phyloP scores from a whole-genome alignment of 2,888 invertebrate species.

The Tinea semifulvella region DNA sequence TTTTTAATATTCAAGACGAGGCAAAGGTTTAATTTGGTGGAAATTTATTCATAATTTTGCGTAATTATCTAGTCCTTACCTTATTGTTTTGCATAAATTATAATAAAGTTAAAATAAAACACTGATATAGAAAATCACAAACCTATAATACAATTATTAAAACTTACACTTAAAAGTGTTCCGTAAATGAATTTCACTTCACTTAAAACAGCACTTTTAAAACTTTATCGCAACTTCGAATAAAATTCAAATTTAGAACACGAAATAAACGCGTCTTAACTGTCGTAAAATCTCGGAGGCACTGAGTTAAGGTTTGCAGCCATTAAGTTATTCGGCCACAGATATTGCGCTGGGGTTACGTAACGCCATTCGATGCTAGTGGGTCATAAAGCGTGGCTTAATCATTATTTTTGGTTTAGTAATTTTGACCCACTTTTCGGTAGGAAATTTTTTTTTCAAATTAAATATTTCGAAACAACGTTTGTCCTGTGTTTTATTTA shows the following conservation, averaged over 20 bases:
- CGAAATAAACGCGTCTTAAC: neutral
- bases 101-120: too few species aligned
- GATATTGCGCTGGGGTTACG: neutral
- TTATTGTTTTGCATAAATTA: too few species aligned
- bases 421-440: neutral
- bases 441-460: constrained; percentile 13
- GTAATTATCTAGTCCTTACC: too few species aligned
- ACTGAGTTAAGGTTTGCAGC: constrained; percentile 5
- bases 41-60: too few species aligned
- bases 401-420: neutral
- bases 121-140: too few species aligned
- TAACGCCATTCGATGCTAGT: neutral
- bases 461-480: constrained; percentile 57
- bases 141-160: too few species aligned
- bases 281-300: neutral
- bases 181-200: too few species aligned
- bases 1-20: too few species aligned
- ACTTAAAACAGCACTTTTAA: neutral
- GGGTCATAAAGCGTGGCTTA: constrained; percentile 2
- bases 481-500: too few species aligned
- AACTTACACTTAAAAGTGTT: too few species aligned
- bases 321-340: too few species aligned
- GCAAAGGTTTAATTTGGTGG: too few species aligned
- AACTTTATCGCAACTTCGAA: neutral
- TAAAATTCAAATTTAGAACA: neutral